A percentile compares a stretch with the other conserved stretches of the same genome.
Evolutionary conservation across 64 coral and sea anemone genomes (phyloP).

Genomic region (Stichodactyla mertensii): DNA sequence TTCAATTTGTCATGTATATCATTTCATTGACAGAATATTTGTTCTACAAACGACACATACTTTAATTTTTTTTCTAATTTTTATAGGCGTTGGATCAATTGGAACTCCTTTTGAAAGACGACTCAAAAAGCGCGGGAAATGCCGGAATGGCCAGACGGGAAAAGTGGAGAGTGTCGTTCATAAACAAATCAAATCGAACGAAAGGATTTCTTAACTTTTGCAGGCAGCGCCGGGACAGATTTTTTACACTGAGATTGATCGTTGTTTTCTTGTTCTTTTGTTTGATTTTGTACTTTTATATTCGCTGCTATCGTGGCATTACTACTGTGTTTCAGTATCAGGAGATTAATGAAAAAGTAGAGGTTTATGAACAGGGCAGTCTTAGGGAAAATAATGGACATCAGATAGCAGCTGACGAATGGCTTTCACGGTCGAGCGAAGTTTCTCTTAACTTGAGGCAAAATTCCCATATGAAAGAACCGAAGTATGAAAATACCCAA

Average conservation of each 20-base stretch:
- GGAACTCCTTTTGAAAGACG: neutral
- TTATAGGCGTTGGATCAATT: neutral
- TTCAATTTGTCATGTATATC: constrained; percentile 5
- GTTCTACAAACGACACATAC: neutral
- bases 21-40: neutral
- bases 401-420: too few species aligned
- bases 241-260: neutral
- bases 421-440: too few species aligned
- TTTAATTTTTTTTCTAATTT: neutral
- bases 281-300: neutral
- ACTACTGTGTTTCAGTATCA: neutral
- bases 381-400: neutral
- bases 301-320: neutral
- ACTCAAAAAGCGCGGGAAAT: neutral
- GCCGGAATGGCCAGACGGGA: neutral
- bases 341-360: neutral
- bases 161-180: neutral
- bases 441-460: too few species aligned
- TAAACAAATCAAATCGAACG: neutral
- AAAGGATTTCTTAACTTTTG: neutral
- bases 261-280: neutral
- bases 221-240: neutral
- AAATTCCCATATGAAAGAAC: too few species aligned
- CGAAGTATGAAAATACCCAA: too few species aligned
- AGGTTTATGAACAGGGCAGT: neutral